Conservation (phyloP, 2,113 vertebrate genomes). For the Fulmarus glacialis region DNA sequence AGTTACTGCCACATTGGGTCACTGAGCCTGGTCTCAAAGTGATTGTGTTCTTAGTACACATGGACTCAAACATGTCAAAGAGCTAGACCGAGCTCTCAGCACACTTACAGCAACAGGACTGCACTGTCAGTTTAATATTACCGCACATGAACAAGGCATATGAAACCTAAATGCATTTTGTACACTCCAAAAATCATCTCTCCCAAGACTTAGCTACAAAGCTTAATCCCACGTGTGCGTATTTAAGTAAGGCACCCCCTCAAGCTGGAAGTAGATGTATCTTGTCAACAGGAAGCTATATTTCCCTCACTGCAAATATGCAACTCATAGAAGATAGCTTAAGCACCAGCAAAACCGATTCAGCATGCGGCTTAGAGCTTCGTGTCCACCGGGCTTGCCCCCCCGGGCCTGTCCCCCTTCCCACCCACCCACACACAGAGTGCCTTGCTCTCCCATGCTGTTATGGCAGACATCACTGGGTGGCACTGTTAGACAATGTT, state of each 20-base stretch:
- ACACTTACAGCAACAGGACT: neutral
- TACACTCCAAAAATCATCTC: neutral
- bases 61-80: fast-evolving
- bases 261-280: neutral
- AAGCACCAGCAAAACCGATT: fast-evolving
- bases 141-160: fast-evolving
- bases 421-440: fast-evolving
- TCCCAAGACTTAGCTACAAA: neutral
- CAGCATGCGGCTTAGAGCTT: fast-evolving
- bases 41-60: neutral
- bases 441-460: neutral
- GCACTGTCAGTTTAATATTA: fast-evolving
- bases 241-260: neutral
- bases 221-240: fast-evolving
- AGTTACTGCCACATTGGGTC: neutral
- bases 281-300: neutral
- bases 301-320: fast-evolving
- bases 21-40: neutral
- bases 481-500: conserved; percentile 59
- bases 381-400: fast-evolving
- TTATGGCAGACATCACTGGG: conserved; percentile 60
- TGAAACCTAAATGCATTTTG: neutral
- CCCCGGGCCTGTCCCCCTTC: neutral
- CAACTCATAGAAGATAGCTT: fast-evolving
- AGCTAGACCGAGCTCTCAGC: fast-evolving